Conservation (phyloP, 2,888 invertebrate species). For the Clunio marinus region DNA sequence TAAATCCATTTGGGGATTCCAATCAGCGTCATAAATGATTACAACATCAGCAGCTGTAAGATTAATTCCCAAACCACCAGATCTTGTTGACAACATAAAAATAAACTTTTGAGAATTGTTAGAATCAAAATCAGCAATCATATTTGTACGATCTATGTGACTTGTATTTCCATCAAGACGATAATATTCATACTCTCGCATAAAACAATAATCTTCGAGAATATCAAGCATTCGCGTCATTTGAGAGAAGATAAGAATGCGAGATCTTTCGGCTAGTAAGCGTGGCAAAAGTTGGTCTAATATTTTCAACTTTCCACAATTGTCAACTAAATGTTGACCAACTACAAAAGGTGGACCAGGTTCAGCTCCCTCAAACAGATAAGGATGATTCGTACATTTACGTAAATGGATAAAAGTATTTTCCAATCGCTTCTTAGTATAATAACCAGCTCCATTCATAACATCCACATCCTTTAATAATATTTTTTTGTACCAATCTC, state of each 20-base stretch:
- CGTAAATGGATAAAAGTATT: constrained; percentile 99
- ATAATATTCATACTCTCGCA: constrained; percentile 80
- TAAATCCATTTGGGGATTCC: constrained; percentile 98
- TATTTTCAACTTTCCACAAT: constrained; percentile 94
- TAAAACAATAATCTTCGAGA: constrained; percentile 91
- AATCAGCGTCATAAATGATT: constrained; percentile 95
- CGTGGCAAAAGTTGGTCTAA: constrained; percentile 91
- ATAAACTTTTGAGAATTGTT: constrained; percentile 88
- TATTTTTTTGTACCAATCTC: constrained; percentile 99
- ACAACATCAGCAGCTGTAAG: constrained; percentile 97
- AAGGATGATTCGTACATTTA: constrained; percentile 98
- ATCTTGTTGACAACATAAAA: constrained; percentile 97
- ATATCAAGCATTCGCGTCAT: constrained; percentile 97
- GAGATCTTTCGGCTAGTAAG: constrained; percentile 82
- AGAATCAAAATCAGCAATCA: constrained; percentile 93
- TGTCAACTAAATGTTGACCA: constrained; percentile 89
- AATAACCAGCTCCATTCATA: constrained; percentile 93
- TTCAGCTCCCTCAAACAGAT: constrained; percentile 97
- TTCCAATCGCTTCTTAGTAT: constrained; percentile 95
- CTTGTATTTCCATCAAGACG: constrained; percentile 94
- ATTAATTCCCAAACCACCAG: constrained; percentile 97
- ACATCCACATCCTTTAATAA: constrained; percentile 98
- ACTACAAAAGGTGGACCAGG: constrained; percentile 98
- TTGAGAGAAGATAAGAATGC: constrained; percentile 92
- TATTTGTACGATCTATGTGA: constrained; percentile 91